A percentile compares a stretch with the other conserved stretches of the same genome.
These are phyloP conservation scores for Prunella strophiata DNA, from an alignment of 2,797 vertebrate species.

Conservation along the genomic window DNA sequence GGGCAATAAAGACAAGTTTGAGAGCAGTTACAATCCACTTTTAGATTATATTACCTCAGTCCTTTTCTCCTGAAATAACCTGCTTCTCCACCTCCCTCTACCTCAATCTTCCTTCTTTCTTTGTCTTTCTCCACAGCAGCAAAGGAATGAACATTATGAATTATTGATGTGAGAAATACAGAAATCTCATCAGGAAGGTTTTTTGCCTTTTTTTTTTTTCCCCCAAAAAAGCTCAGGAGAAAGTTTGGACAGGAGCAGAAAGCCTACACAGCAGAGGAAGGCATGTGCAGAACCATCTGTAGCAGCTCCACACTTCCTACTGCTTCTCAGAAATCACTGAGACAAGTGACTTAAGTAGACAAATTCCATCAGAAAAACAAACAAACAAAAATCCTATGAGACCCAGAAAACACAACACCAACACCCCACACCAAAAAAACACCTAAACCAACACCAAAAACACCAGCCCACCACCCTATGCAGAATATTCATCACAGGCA, in stretches of 20 bases:
- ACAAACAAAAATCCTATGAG: not conserved
- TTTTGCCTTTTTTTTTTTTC: rapidly evolving
- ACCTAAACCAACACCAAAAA: not conserved
- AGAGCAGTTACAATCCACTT: slow-evolving; percentile 24
- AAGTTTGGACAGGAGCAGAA: not conserved
- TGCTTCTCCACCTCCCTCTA: not conserved
- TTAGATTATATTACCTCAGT: slow-evolving; percentile 19
- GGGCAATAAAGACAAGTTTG: slow-evolving; percentile 28
- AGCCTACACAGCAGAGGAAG: not conserved
- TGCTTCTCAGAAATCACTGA: not conserved
- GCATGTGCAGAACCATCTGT: not conserved
- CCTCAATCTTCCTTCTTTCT: not conserved
- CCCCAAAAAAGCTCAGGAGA: not conserved
- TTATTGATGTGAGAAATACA: slow-evolving; percentile 15
- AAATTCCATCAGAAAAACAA: not conserved
- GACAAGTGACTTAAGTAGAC: not conserved
- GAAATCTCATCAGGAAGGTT: not conserved
- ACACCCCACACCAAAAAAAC: not conserved
- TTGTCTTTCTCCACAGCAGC: not conserved
- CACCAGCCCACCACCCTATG: rapidly evolving
- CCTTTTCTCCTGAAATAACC: slow-evolving; percentile 23
- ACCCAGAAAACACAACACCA: not conserved
- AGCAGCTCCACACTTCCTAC: not conserved
- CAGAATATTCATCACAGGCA: not conserved
- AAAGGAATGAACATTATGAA: not conserved